phyloP scores from a whole-genome alignment of 2,113 vertebrate genomes.

The Carettochelys insculpta region DNA sequence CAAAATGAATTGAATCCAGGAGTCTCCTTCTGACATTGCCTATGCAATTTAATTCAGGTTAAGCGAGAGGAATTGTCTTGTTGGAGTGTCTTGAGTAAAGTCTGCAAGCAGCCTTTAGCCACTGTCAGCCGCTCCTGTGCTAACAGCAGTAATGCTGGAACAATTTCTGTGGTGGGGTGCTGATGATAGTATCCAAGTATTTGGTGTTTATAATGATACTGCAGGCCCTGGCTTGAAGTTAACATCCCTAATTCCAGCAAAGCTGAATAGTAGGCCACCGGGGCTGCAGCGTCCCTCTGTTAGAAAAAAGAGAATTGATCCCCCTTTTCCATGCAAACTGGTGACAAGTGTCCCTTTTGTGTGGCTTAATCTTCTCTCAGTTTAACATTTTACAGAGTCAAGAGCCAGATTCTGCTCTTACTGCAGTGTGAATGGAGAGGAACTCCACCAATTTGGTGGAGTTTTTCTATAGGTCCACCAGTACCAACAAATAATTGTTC shows the following conservation, averaged over 20 bases:
- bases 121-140: neutral
- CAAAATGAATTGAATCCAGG: neutral
- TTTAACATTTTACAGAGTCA: neutral
- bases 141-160: neutral
- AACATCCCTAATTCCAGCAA: too few relatives aligned
- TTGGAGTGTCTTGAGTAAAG: neutral
- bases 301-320: neutral
- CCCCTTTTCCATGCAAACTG: neutral
- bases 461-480: slow-evolving; percentile 17
- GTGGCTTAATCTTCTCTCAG: neutral
- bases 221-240: too few relatives aligned
- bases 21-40: neutral
- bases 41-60: neutral
- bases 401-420: slow-evolving; percentile 10
- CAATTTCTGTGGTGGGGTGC: too few relatives aligned
- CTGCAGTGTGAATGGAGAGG: neutral
- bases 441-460: neutral
- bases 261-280: neutral
- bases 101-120: neutral
- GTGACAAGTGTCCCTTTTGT: accelerated
- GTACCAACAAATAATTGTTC: neutral
- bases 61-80: neutral
- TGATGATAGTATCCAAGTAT: too few relatives aligned
- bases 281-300: neutral
- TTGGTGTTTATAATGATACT: too few relatives aligned